Evolutionary conservation across 2,113 vertebrate species (phyloP).

Genomic region (Tricholaema leucomelas): DNA sequence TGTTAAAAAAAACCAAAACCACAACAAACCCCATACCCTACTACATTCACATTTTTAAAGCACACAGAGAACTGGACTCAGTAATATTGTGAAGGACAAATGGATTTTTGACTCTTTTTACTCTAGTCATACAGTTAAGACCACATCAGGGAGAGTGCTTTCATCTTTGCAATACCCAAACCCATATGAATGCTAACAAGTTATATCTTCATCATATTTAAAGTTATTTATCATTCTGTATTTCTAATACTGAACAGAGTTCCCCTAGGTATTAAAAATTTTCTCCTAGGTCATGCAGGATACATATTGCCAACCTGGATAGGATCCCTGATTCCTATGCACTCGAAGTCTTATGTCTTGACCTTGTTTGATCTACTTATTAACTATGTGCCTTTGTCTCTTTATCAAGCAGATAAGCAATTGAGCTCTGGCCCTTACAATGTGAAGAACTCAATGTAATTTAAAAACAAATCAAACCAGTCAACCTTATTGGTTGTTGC

Average conservation of each 20-base stretch:
- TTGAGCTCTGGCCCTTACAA: not conserved
- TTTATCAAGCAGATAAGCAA: not conserved
- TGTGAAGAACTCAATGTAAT: not conserved
- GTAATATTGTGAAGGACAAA: not conserved
- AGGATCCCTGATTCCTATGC: not conserved
- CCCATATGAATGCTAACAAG: not conserved
- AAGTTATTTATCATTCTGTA: not conserved
- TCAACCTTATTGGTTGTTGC: not conserved
- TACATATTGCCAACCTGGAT: not conserved
- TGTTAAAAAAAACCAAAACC: not conserved
- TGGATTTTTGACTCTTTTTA: not conserved
- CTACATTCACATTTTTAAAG: not conserved
- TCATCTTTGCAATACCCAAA: not conserved
- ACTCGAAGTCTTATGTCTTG: not conserved
- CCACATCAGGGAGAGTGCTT: not conserved
- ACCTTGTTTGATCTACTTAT: not conserved
- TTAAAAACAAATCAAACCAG: not conserved
- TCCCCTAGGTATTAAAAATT: not conserved
- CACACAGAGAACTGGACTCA: not conserved
- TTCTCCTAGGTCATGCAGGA: not conserved
- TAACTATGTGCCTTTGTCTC: not conserved
- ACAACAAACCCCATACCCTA: no score
- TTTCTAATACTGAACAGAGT: not conserved
- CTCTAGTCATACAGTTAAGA: not conserved
- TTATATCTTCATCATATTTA: not conserved